Conservation (phyloP, 2,113 vertebrate species). For the Fukomys damarensis region DNA sequence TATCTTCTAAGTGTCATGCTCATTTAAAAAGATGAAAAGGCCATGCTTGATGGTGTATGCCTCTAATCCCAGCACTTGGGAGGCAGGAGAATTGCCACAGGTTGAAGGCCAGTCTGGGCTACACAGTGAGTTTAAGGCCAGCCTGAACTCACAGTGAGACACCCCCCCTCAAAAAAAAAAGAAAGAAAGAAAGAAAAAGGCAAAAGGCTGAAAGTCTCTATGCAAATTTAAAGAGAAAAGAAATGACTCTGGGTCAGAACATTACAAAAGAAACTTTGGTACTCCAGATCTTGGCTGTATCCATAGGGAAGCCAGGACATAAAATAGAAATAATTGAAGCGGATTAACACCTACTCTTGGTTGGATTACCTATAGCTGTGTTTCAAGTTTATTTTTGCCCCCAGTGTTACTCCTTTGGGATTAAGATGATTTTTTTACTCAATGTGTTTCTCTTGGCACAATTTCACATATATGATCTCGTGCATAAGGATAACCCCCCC, state of each 20-base stretch:
- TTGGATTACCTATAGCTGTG: not conserved
- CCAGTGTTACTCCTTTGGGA: not conserved
- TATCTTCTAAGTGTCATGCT: not conserved
- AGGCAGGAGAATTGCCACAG: no score
- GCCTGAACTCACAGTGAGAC: no score
- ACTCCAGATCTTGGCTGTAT: not conserved
- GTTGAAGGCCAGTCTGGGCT: no score
- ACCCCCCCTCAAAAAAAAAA: no score
- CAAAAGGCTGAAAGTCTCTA: not conserved
- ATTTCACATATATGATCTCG: slow-evolving; percentile 1
- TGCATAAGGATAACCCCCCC: slow-evolving; percentile 9
- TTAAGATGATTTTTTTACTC: not conserved
- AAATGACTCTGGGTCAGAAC: not conserved
- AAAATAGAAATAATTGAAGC: not conserved
- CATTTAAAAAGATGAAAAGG: not conserved
- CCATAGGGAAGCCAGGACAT: not conserved
- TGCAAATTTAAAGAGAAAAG: not conserved
- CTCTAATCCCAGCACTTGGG: no score
- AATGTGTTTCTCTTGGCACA: slow-evolving; percentile 12
- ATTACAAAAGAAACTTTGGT: not conserved
- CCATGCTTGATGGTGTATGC: no score
- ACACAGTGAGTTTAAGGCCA: no score
- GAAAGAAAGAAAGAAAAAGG: no score
- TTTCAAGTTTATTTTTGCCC: not conserved
- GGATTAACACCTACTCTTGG: not conserved